phyloP scores from a whole-genome alignment of 53 echinoderm and acorn worm genomes.

The Arbacia lixula region DNA sequence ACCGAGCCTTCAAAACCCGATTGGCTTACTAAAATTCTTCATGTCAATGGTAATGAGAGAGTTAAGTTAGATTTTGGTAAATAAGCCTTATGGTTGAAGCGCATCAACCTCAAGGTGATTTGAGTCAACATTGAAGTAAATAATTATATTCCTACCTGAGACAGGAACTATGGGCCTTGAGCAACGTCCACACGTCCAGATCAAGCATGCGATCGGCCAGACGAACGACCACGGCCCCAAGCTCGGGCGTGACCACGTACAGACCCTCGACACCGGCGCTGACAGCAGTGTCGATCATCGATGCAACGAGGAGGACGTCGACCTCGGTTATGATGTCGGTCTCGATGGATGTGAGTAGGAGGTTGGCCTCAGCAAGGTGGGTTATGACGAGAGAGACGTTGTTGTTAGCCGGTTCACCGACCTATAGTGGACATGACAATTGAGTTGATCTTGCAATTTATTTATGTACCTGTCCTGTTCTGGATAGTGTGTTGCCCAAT shows the following conservation, averaged over 20 bases:
- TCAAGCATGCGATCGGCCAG: conserved; percentile 78
- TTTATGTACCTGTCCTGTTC: too few species aligned
- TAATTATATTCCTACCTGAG: conserved; percentile 67
- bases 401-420: too few species aligned
- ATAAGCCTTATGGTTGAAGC: too few species aligned
- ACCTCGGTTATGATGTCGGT: conserved; percentile 56
- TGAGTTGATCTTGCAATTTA: too few species aligned
- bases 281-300: conserved; percentile 70
- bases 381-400: conserved; percentile 25
- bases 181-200: conserved; percentile 33
- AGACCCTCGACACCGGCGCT: conserved; percentile 71
- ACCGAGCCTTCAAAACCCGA: too few species aligned
- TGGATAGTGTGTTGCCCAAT: too few species aligned
- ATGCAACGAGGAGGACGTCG: conserved; percentile 65
- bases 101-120: too few species aligned
- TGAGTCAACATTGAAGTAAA: too few species aligned
- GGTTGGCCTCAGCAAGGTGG: conserved; percentile 60
- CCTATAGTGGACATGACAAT: too few species aligned
- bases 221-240: conserved; percentile 64
- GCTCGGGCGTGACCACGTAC: conserved; percentile 47
- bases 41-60: too few species aligned
- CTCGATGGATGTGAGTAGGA: conserved; percentile 42
- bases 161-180: conserved; percentile 65
- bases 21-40: too few species aligned
- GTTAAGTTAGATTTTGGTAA: too few species aligned